Evolutionary conservation across 2,797 vertebrate genomes (phyloP).

Genomic region (Meda fulgida): DNA sequence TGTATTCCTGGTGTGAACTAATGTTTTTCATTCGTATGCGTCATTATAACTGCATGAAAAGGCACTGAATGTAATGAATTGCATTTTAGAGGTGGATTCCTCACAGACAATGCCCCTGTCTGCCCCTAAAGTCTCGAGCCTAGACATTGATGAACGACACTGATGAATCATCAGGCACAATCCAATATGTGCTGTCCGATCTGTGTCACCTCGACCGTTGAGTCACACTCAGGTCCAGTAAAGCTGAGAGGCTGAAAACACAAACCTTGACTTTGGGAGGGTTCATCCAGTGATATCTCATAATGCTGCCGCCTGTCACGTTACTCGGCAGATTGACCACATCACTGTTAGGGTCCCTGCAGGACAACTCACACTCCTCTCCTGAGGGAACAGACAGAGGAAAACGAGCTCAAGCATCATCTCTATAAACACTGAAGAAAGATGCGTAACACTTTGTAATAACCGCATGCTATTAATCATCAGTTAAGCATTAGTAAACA

Average conservation of each 20-base stretch:
- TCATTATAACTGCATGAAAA: not conserved
- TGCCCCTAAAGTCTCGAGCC: not conserved
- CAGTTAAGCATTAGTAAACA: no score
- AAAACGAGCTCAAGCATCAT: not conserved
- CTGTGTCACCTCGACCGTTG: slow-evolving; percentile 21
- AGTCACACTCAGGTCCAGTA: slow-evolving; percentile 52
- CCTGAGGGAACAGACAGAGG: slow-evolving; percentile 73
- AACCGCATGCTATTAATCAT: no score
- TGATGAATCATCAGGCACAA: slow-evolving; percentile 40
- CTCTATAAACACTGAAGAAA: not conserved
- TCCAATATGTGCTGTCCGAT: slow-evolving; percentile 3
- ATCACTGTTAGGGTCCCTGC: slow-evolving; percentile 90
- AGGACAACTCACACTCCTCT: slow-evolving; percentile 89
- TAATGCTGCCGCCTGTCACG: slow-evolving; percentile 83
- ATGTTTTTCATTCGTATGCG: not conserved
- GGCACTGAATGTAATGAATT: not conserved
- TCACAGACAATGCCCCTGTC: not conserved
- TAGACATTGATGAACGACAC: slow-evolving; percentile 5
- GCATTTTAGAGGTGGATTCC: not conserved
- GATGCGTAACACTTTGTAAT: no score
- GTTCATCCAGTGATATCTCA: slow-evolving; percentile 90
- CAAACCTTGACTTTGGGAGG: slow-evolving; percentile 92
- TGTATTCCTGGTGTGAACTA: no score
- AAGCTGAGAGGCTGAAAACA: slow-evolving; percentile 60
- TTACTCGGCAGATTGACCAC: slow-evolving; percentile 90